Base-by-base conservation (phyloP, 2,888 invertebrate genomes). In the Brassicogethes aeneus region DNA sequence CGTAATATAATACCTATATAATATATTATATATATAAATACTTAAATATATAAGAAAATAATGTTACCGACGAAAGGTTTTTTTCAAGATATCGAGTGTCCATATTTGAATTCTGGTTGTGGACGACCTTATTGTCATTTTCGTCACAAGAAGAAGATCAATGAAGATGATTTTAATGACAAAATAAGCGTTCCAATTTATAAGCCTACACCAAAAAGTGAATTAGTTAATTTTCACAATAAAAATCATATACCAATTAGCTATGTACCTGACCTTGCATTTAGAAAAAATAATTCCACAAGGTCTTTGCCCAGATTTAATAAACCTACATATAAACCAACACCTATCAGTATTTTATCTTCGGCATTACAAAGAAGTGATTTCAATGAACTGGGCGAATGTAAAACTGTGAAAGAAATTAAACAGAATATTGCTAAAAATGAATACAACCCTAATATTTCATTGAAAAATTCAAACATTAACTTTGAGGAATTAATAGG, bases 51-150 rank as follows among this genome's bases (percentile, higher is more conserved):
- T 2, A n/a, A n/a, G n/a, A n/a, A n/a, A 61, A 65, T 70, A 65
- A 94, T 94, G 94, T 76, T 94, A 60, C 88, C 92, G 31, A 85
- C 91, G 43, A 85, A 87, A 53, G 93, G 92, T 48, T 84, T 87
- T 65, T 94, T 94, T 62, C 84, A 86, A 70, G 79, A 80, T 56
- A 79, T 90, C 49, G 78, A 77, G 56, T 94, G 94, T 66, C 92
- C 93, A 15, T 92, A 85, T 70, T 89, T 79, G 65, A 80, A 84
- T 58, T 84, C 82, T 46, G 70, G 78, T 37, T 94, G 94, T 70
- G 84, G 84, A 53, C 75, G 94, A 57, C 91, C 92, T 15, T 90
- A 92, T 69, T 94, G 94, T 70, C 92, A 93, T 70, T 94, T 87
- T 68, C 82, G 86, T 61, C 94, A 94, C 69, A 75, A 79, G 52